A percentile compares a stretch with the other conserved stretches of the same genome.
Evolutionary conservation across 2,797 vertebrate genomes (phyloP).

Genomic region (Rhinatrema bivittatum): DNA sequence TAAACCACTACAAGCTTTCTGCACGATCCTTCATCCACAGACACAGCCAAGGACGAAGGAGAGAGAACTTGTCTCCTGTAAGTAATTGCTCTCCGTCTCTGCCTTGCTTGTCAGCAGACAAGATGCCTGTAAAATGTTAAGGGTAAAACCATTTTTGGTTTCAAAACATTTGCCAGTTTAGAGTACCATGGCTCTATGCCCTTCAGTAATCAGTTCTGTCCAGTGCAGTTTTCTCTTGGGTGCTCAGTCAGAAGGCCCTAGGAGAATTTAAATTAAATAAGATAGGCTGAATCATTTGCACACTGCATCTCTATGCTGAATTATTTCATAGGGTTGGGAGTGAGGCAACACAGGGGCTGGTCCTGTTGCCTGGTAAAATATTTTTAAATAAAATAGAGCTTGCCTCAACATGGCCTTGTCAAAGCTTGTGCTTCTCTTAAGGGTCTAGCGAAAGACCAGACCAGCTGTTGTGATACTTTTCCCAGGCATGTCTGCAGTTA

Average conservation of each 20-base stretch:
- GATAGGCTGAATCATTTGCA: too few relatives aligned
- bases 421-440: too few relatives aligned
- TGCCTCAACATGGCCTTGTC: too few relatives aligned
- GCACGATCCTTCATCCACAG: conserved; percentile 81
- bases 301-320: too few relatives aligned
- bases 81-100: conserved; percentile 28
- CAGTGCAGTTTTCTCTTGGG: neutral
- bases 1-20: conserved; percentile 92
- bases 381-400: too few relatives aligned
- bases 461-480: too few relatives aligned
- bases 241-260: neutral
- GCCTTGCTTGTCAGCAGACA: neutral
- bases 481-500: neutral
- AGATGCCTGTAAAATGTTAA: neutral
- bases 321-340: too few relatives aligned
- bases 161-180: neutral
- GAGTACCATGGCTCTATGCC: neutral
- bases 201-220: neutral
- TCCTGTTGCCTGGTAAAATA: too few relatives aligned
- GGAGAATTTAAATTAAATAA: neutral
- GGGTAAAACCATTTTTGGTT: neutral
- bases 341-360: too few relatives aligned
- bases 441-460: too few relatives aligned
- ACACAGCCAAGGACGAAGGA: conserved; percentile 67
- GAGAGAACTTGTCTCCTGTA: conserved; percentile 80